Percentiles rank a stretch among this genome's conserved stretches.
Evolutionary conservation across 2,113 vertebrate species (phyloP).

Genomic region (Embiotoca jacksoni): DNA sequence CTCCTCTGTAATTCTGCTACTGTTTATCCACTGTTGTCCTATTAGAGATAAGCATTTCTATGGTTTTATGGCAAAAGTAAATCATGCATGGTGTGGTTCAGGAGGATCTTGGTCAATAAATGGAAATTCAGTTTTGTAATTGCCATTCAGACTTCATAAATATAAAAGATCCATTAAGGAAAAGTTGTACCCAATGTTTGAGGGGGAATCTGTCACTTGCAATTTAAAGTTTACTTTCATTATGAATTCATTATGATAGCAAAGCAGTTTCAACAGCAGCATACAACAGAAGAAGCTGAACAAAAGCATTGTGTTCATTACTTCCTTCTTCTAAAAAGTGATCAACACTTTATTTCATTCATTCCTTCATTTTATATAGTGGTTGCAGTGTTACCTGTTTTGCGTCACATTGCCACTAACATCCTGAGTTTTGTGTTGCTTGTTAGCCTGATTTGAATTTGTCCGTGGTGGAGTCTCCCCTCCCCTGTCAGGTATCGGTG

Average conservation of each 20-base stretch:
- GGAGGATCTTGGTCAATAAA: too few relatives aligned
- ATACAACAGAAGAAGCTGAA: neutral
- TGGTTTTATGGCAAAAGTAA: too few relatives aligned
- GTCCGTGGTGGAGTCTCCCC: too few relatives aligned
- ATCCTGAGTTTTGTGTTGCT: neutral
- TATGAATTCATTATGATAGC: too few relatives aligned
- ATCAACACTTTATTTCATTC: neutral
- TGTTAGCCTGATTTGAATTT: neutral
- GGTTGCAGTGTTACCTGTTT: conserved; percentile 47
- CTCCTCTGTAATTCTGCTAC: neutral
- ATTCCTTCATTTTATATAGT: neutral
- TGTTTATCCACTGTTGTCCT: neutral
- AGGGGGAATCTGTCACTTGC: too few relatives aligned
- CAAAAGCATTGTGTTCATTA: neutral
- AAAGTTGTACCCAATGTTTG: neutral
- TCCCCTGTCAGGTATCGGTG: rapidly evolving
- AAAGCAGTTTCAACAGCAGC: neutral
- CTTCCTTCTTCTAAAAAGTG: neutral
- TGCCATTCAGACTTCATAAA: neutral
- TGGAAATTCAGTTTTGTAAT: neutral
- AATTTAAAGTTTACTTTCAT: too few relatives aligned
- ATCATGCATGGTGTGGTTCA: neutral
- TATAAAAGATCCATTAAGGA: neutral
- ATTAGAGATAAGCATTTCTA: neutral
- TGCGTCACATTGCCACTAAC: neutral